These are phyloP conservation scores for Scaeva pyrastri DNA, from an alignment of 2,888 invertebrate genomes.

Conservation along the genomic window DNA sequence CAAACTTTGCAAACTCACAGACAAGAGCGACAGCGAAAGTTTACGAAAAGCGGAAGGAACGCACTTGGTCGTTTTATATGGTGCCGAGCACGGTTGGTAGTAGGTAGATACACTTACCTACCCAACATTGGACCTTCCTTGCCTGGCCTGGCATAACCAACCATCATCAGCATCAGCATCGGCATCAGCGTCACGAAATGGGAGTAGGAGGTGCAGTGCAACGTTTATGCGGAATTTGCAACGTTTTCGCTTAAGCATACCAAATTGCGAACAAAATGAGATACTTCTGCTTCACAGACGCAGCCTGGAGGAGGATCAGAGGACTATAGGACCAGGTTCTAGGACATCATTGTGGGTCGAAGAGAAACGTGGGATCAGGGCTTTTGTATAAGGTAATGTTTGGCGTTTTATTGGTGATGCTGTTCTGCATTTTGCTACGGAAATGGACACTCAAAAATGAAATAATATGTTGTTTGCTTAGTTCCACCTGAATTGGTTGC, in stretches of 20 bases:
- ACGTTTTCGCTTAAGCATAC: conserved; percentile 74
- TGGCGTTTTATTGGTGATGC: conserved; percentile 23
- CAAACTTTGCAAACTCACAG: conserved; percentile 72
- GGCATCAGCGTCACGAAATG: too few relatives aligned
- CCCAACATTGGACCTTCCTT: conserved; percentile 29
- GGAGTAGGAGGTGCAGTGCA: conserved; percentile 42
- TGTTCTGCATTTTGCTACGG: conserved; percentile 42
- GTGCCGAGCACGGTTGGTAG: not conserved
- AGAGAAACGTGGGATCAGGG: not conserved
- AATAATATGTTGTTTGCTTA: conserved; percentile 43
- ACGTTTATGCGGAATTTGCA: conserved; percentile 74
- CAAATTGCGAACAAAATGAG: conserved; percentile 68
- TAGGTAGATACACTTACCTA: not conserved
- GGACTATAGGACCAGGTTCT: conserved; percentile 18
- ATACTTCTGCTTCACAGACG: conserved; percentile 35
- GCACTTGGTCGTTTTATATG: conserved; percentile 57
- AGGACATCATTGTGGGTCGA: not conserved
- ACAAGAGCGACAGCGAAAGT: conserved; percentile 68
- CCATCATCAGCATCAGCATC: not conserved
- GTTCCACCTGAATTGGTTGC: conserved; percentile 34
- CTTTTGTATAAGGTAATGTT: conserved; percentile 28
- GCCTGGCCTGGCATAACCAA: not conserved
- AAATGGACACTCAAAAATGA: conserved; percentile 60
- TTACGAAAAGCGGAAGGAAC: conserved; percentile 72
- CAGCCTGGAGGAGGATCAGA: not conserved